Percentiles rank a stretch among this genome's conserved stretches.
These are phyloP conservation scores for Anas platyrhynchos DNA, from an alignment of 2,113 vertebrate genomes.

Conservation along the genomic window DNA sequence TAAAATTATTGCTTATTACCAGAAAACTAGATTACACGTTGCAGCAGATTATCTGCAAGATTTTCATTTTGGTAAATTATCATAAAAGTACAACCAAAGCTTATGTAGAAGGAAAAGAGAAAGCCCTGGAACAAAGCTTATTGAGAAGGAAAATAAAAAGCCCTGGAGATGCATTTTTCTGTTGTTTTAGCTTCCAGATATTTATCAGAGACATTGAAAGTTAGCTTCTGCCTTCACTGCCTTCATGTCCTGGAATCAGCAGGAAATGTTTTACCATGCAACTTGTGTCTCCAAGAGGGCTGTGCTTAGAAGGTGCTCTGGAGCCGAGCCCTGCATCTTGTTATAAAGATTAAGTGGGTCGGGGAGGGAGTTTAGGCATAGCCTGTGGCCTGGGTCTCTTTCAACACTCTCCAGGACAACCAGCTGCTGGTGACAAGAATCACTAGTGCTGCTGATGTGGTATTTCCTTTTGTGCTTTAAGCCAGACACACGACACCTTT, in stretches of 20 bases:
- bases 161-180: background rate
- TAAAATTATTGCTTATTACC: background rate
- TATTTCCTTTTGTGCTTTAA: slow-evolving; percentile 39
- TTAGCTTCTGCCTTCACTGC: background rate
- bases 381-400: background rate
- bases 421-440: background rate
- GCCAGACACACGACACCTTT: background rate
- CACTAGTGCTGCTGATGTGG: background rate
- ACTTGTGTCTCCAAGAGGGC: background rate
- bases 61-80: background rate
- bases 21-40: background rate
- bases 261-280: fast-evolving
- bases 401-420: background rate
- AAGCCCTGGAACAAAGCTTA: background rate
- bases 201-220: background rate
- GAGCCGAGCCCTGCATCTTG: background rate
- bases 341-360: background rate
- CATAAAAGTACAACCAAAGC: background rate
- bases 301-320: background rate
- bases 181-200: background rate
- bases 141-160: background rate
- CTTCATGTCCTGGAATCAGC: background rate
- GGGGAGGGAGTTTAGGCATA: background rate
- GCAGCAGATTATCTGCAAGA: background rate
- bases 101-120: slow-evolving; percentile 1